A percentile compares a stretch with the other conserved stretches of the same genome.
phyloP scores from a whole-genome alignment of 2,797 vertebrate genomes.

The Notoglanidium macrostoma region DNA sequence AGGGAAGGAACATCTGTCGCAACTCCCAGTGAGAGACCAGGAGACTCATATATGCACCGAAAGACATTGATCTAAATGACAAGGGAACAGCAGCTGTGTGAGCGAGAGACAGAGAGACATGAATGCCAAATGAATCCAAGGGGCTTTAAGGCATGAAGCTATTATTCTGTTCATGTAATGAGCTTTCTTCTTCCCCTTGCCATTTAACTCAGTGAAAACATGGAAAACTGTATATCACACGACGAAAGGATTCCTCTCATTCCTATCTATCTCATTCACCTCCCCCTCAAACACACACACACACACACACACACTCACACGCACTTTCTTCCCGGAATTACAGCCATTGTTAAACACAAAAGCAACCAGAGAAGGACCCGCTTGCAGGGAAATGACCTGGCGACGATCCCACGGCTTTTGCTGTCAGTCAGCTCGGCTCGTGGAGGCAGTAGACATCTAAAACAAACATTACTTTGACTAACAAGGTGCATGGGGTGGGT shows the following conservation, averaged over 20 bases:
- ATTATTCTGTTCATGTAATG: neutral
- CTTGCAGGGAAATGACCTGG: conserved; percentile 43
- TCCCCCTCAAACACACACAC: neutral
- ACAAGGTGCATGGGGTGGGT: conserved; percentile 29
- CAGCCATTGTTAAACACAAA: conserved; percentile 49
- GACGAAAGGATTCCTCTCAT: neutral
- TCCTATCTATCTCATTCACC: conserved; percentile 1
- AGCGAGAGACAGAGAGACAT: conserved; percentile 19
- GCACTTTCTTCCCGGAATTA: conserved; percentile 42
- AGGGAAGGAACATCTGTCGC: conserved; percentile 31
- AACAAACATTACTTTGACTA: conserved; percentile 41
- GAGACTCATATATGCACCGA: conserved; percentile 35
- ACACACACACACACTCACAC: conserved; percentile 31
- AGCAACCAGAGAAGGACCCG: conserved; percentile 26
- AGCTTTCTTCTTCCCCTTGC: neutral
- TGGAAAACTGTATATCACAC: neutral
- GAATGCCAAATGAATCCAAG: conserved; percentile 8
- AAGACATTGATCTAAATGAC: conserved; percentile 43
- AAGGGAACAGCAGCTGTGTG: conserved; percentile 38
- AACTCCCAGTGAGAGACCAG: conserved; percentile 36
- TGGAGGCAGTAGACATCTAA: conserved; percentile 27
- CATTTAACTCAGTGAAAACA: neutral
- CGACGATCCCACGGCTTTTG: conserved; percentile 24
- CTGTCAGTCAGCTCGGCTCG: conserved; percentile 31
- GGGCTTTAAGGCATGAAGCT: neutral